phyloP scores from a whole-genome alignment of 2,888 invertebrate genomes.

The Ichneumoninae sp. region DNA sequence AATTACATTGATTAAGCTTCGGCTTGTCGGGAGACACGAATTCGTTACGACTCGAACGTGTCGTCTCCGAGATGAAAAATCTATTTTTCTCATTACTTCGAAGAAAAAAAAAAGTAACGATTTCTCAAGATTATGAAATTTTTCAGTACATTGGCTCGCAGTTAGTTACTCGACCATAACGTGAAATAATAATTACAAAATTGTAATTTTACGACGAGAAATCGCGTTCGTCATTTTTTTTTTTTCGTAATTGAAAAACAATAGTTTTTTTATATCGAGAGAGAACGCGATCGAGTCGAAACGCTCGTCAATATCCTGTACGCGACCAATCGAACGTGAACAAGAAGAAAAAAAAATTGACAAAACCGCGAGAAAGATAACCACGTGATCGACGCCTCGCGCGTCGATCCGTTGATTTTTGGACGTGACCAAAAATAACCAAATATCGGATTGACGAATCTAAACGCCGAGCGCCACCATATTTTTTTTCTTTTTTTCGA shows the following conservation, averaged over 20 bases:
- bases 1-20: slow-evolving; percentile 77
- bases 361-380: slow-evolving; percentile 46
- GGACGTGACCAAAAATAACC: slow-evolving; percentile 68
- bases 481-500: slow-evolving; percentile 42
- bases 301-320: slow-evolving; percentile 34
- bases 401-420: slow-evolving; percentile 63
- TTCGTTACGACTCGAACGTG: background rate
- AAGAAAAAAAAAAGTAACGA: background rate
- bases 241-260: background rate
- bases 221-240: slow-evolving; percentile 10
- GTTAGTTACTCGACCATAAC: background rate
- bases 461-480: slow-evolving; percentile 48
- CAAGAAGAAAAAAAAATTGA: slow-evolving; percentile 40
- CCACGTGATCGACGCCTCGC: slow-evolving; percentile 37
- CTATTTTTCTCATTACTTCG: slow-evolving; percentile 28
- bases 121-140: slow-evolving; percentile 11
- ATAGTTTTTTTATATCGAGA: slow-evolving; percentile 6
- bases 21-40: background rate
- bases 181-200: slow-evolving; percentile 21
- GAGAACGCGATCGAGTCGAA: background rate
- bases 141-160: background rate
- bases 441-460: slow-evolving; percentile 76
- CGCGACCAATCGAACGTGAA: slow-evolving; percentile 45
- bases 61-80: slow-evolving; percentile 12
- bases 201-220: slow-evolving; percentile 12